These are phyloP conservation scores for Escarpia spicata DNA, from an alignment of 2,888 invertebrate genomes.

Conservation along the genomic window DNA sequence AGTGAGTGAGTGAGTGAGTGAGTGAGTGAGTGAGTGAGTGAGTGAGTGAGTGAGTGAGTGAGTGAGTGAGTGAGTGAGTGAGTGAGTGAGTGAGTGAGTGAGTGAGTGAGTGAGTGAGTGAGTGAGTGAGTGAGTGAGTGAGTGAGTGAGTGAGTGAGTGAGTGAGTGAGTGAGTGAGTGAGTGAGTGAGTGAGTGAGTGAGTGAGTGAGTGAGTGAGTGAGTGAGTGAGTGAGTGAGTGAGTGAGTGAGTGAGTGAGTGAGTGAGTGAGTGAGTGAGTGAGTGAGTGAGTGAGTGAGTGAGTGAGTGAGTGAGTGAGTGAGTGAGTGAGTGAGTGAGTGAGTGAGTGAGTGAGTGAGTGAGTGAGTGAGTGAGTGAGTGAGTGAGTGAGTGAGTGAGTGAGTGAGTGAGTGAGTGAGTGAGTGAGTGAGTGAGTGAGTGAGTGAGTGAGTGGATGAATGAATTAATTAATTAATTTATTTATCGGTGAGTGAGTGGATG, in stretches of 20 bases:
- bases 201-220: neutral
- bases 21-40: neutral
- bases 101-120: too few relatives aligned
- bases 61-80: neutral
- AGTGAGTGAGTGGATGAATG: neutral
- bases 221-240: conserved; percentile 17
- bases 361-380: neutral
- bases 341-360: conserved; percentile 27
- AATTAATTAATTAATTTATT: neutral
- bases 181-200: neutral
- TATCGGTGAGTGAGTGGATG: neutral
- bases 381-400: neutral
- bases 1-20: too few relatives aligned
- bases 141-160: too few relatives aligned
- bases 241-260: conserved; percentile 20
- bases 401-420: neutral
- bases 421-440: neutral
- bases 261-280: conserved; percentile 31
- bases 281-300: conserved; percentile 32
- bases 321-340: conserved; percentile 34
- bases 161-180: too few relatives aligned
- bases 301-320: conserved; percentile 31
- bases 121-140: too few relatives aligned
- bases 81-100: too few relatives aligned
- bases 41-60: neutral